Evolutionary conservation across 2,888 invertebrate genomes (phyloP), one percentile per base, ranked within the genome.

Genomic region (Plebejus argus): DNA sequence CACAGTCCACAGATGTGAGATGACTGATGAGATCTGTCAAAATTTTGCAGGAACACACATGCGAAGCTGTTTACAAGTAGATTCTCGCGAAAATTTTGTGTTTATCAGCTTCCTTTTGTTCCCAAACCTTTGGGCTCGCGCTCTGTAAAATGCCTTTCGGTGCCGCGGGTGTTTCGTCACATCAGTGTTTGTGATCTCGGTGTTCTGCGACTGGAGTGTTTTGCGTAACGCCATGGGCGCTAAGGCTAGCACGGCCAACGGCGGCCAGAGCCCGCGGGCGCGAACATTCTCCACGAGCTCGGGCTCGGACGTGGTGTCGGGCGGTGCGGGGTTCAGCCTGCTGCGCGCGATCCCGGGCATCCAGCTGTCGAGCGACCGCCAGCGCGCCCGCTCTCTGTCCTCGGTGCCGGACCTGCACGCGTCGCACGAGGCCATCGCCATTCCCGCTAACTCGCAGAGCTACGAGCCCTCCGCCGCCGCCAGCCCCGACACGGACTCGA

Each of bases 211-310:
- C 90, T 86, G 88, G 89, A 89, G 89, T 82, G 86, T 88, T 93
- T 93, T 92, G 91, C 91, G 91, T 92, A 91, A 92, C 90, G 90
- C 86, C 84, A 97, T 97, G 97, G 97, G 97, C 94, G 97, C 97
- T 89, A 97, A 97, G 94, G 96, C 97, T 86, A 97, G 97, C 91
- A 97, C 97, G 83, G 96, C 97, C 83, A 96, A 96, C 89, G 96
- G 96, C 85, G 96, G 96, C 86, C 96, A 96, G 91, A 96, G 96
- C 94, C 96, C 96, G 85, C 95, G 96, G 83, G 95, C 96, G 83
- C 95, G 96, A 89, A 96, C 96, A 89, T 97, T 97, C 90, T 97
- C 97, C 78, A 96, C 95, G 88, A 96, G 96, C 93, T 96, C 96
- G 81, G 96, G 95, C 83, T 95, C 95, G 78, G 96, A 96, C 81